Evolutionary conservation across 1,140 invertebrate genomes (phyloP), one percentile per base, ranked within the genome.

Genomic region (Nasonia longicornis): DNA sequence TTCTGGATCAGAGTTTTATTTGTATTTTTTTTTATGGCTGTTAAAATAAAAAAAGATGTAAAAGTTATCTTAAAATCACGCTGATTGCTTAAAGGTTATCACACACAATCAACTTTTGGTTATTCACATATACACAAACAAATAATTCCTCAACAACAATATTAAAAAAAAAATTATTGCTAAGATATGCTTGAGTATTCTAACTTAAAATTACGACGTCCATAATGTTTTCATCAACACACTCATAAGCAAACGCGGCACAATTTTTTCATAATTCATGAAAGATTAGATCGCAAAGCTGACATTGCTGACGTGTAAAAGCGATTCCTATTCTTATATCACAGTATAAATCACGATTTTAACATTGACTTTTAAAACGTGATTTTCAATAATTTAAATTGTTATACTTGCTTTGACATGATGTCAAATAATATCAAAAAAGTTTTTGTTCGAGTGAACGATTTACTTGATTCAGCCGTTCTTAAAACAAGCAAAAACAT

Each of bases 281-380:
- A 58, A 58, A 58, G 52, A n/a, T n/a, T n/a, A 58, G 52, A 58
- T 58, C 16, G 52, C 52, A 31, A 67, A 67, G 26, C 66, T 29
- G 29, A 12, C 29, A 29, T 31, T 26, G 26, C 26, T 10, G 22
- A 67, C 26, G 66, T 31, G 29, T 67, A 67, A 26, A 67, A 26
- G 26, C 29, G 22, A 67, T 67, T 29, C 66, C 29, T 67, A 67
- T 67, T 67, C 22, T 29, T 71, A 71, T 71, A 71, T 71, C 69
- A 71, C 69, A 71, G 69, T 71, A 71, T 16, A n/a, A 71, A 71
- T 71, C 31, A 71, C 26, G 42, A 38, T 42, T 71, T 26, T n/a
- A 71, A 71, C 12, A 58, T 67, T n/a, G 64, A 8, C 10, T 42
- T 42, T 6, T 20, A 35, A 71, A 42, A 20, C 31, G 14, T 38